Base-by-base conservation (phyloP, 2,888 invertebrate species). In the Tenthredo notha region DNA sequence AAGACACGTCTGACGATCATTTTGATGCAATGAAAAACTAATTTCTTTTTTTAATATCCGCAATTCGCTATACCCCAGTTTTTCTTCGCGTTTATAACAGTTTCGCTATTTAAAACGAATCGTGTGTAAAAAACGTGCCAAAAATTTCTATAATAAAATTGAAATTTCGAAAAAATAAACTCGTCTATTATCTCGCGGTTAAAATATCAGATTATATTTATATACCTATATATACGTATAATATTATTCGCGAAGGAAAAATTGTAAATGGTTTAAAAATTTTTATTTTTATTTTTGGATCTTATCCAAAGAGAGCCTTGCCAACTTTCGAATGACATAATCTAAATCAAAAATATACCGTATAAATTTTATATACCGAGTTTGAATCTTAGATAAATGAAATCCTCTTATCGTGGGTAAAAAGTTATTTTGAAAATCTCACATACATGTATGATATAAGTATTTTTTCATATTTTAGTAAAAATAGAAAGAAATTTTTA, bases 291-390 rank as follows among this genome's bases (percentile, higher is more conserved):
- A n/a, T n/a, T n/a, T 92, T 91, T 92, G 92, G 92, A 91, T 86
- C 75, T 85, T 88, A 87, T 92, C 92, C 92, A 92, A 92, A 89
- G 90, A 89, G 90, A 90, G 91, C 91, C 90, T 25, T 92, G 92
- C 92, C 92, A 92, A 92, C 91, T 92, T 89, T 91, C 91, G 89
- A 91, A 92, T 92, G 92, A 90, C 90, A 50, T 61, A 90, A 47
- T 91, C 90, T 92, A 92, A 92, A 92, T 92, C 92, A 92, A 92
- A 92, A 92, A 91, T 89, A 61, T 58, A 6, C 25, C 25, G 3
- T 10, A 12, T 47, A 75, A 40, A 75, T 75, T 75, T 40, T 75
- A 3, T 75, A 47, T 9, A 75, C 43, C 43, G 25, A 21, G 21
- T 61, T 21, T 25, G 61, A 61, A 61, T 61, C 61, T 61, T 21